A percentile compares a stretch with the other conserved stretches of the same genome.
Evolutionary conservation across 2,113 vertebrate genomes (phyloP).

Genomic region (Gasterosteus aculeatus): DNA sequence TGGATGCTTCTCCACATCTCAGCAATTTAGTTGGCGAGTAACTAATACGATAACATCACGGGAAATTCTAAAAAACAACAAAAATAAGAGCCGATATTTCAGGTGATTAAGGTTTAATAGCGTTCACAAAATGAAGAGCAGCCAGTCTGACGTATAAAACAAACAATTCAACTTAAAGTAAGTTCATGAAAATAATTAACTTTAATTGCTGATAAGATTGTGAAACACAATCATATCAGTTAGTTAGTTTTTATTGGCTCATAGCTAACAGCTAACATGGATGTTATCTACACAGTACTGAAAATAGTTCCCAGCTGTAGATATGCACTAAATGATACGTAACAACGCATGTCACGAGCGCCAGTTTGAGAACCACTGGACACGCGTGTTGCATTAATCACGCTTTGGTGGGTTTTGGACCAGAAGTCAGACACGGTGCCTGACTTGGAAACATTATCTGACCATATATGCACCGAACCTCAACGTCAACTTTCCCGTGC

Average conservation of each 20-base stretch:
- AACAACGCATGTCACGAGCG: too few relatives aligned
- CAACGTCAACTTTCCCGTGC: background rate
- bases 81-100: background rate
- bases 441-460: background rate
- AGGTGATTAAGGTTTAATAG: background rate
- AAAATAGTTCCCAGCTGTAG: background rate
- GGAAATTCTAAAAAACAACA: background rate
- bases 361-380: background rate
- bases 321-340: background rate
- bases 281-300: background rate
- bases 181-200: background rate
- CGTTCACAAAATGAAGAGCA: background rate
- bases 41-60: background rate
- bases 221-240: background rate
- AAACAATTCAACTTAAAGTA: background rate
- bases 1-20: background rate
- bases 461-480: too few relatives aligned
- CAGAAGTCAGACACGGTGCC: background rate
- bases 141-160: background rate
- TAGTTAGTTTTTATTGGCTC: background rate
- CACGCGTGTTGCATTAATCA: background rate
- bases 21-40: background rate
- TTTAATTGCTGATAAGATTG: too few relatives aligned
- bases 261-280: background rate
- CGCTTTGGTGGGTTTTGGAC: too few relatives aligned